phyloP scores from a whole-genome alignment of 1,140 invertebrate genomes.

The Drosophila parabipectinata region DNA sequence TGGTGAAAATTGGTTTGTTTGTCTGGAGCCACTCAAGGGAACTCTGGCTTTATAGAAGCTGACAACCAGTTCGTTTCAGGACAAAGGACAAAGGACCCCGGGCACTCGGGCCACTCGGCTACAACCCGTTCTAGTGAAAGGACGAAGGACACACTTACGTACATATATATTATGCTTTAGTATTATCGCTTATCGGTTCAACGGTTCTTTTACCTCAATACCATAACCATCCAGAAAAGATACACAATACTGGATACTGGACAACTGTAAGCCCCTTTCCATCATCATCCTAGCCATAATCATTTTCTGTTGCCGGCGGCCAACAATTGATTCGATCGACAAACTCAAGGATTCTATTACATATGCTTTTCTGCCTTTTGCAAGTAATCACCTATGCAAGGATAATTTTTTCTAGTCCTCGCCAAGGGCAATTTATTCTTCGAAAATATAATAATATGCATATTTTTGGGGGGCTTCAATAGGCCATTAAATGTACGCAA shows the following conservation, averaged over 20 bases:
- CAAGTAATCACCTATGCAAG: conserved; percentile 31
- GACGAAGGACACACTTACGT: background rate
- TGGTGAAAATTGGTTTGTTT: conserved; percentile 60
- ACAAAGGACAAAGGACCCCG: conserved; percentile 38
- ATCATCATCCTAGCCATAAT: conserved; percentile 1
- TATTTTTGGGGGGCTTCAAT: background rate
- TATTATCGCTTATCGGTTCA: conserved; percentile 36
- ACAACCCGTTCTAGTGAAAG: conserved; percentile 22
- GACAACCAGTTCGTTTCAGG: conserved; percentile 21
- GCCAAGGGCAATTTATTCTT: background rate
- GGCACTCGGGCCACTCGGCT: conserved; percentile 15
- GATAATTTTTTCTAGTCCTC: conserved; percentile 5
- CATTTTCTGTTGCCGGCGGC: conserved; percentile 17
- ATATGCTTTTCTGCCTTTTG: conserved; percentile 27
- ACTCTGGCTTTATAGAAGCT: conserved; percentile 42
- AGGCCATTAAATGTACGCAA: background rate
- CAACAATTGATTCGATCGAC: conserved; percentile 30
- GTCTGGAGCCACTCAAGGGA: conserved; percentile 48
- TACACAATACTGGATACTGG: conserved; percentile 4
- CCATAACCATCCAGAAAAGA: conserved; percentile 10
- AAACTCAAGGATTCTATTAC: conserved; percentile 19
- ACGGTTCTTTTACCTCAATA: conserved; percentile 16
- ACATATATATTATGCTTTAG: conserved; percentile 17
- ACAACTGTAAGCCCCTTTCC: conserved; percentile 1
- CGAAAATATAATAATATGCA: conserved; percentile 11